These are phyloP conservation scores for Ochlodes sylvanus DNA, from an alignment of 2,888 invertebrate species.

Conservation along the genomic window DNA sequence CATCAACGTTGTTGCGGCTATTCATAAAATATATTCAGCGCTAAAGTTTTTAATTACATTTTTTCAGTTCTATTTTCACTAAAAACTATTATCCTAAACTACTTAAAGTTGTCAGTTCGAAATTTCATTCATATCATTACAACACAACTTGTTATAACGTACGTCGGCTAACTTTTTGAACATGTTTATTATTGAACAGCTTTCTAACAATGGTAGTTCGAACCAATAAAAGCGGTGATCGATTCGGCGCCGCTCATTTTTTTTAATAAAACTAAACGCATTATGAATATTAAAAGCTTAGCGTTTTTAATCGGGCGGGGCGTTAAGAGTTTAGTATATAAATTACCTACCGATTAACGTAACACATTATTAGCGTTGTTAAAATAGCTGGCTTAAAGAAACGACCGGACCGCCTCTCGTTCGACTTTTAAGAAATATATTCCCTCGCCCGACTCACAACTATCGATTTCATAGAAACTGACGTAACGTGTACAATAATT, in stretches of 20 bases:
- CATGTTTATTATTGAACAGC: constrained; percentile 61
- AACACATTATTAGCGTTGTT: constrained; percentile 66
- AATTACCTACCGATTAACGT: constrained; percentile 74
- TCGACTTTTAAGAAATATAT: constrained; percentile 40
- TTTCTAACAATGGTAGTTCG: constrained; percentile 56
- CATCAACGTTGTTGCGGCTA: constrained; percentile 63
- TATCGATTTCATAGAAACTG: constrained; percentile 59
- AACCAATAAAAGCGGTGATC: constrained; percentile 69
- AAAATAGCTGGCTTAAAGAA: constrained; percentile 39
- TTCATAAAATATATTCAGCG: constrained; percentile 72
- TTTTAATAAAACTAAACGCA: constrained; percentile 53
- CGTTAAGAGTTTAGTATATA: constrained; percentile 72
- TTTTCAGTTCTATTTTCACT: constrained; percentile 45
- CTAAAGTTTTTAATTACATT: constrained; percentile 69
- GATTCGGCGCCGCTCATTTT: constrained; percentile 70
- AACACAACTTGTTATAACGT: constrained; percentile 45
- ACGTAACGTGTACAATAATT: constrained; percentile 56
- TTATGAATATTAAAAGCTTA: constrained; percentile 63
- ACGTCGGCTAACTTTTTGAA: constrained; percentile 47
- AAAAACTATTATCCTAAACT: constrained; percentile 37
- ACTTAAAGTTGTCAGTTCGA: constrained; percentile 23
- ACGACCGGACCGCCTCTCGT: constrained; percentile 36
- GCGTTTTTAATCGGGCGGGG: constrained; percentile 67
- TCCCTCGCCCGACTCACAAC: constrained; percentile 52
- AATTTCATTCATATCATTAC: constrained; percentile 36